Evolutionary conservation across 2,888 invertebrate species (phyloP), one percentile per base, ranked within the genome.

Genomic region (Dolomedes plantarius): DNA sequence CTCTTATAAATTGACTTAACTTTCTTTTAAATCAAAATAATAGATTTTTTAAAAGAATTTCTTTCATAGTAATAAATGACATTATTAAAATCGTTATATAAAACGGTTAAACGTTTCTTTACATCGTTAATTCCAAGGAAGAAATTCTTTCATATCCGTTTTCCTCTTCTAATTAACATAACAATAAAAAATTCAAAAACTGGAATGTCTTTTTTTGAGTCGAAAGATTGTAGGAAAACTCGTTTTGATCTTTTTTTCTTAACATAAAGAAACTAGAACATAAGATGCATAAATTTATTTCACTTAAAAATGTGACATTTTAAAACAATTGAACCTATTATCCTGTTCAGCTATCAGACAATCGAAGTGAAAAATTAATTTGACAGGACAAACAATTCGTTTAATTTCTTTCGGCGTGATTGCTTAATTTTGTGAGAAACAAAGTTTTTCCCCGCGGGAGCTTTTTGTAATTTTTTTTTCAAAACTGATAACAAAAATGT

Each of bases 331-430:
- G 32, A 31, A 27, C 19, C 28, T n/a, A n/a, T 67, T 72, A 31
- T 46, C 68, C 31, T 32, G 3, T 36, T n/a, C 32, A 6, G 32
- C 11, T 16, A 69, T 27, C 16, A 23, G 69, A 16, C 36, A 41
- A 71, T 71, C 64, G 64, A 64, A 13, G 41, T 39, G 71, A 64
- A 41, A 64, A 78, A 79, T 79, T 79, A 41, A 16, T 62, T 64
- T 79, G 78, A 79, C 78, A 79, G 13, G 23, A 71, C 78, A 69
- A 41, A 41, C 36, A 29, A 65, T 56, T 56, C 56, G 1, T 56
- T 56, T 56, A 56, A 46, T 23, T 56, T 56, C 19, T 56, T 56
- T 56, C 23, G 56, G 23, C 23, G 11, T 11, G 23, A 56, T 56
- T 56, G 56, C 16, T 56, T 23, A 56, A 23, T 56, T 56, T 46